phyloP scores from a whole-genome alignment of 2,113 vertebrate species.

The Neotoma lepida region DNA sequence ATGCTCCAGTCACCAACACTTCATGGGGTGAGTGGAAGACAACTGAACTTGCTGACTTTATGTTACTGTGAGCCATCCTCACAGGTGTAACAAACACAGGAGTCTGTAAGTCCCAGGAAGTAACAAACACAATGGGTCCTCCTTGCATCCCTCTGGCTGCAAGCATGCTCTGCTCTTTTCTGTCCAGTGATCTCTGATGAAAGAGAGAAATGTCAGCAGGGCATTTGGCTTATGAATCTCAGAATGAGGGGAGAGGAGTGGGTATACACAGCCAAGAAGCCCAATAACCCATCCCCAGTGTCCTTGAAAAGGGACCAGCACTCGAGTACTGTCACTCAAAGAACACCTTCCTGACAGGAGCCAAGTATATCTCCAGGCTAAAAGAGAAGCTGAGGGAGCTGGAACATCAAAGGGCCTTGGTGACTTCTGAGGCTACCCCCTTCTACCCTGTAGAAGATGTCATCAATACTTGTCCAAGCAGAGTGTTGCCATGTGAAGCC shows the following conservation, averaged over 20 bases:
- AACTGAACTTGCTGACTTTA: neutral
- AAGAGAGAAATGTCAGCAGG: neutral
- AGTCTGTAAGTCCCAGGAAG: neutral
- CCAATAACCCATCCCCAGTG: neutral
- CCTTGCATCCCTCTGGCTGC: neutral
- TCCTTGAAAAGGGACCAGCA: neutral
- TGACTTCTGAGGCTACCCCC: neutral
- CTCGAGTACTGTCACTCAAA: neutral
- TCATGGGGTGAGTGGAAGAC: neutral
- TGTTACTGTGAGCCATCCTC: neutral
- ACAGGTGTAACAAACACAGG: neutral
- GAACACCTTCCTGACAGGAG: neutral
- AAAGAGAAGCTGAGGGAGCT: neutral
- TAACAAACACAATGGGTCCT: neutral
- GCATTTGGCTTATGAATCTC: neutral
- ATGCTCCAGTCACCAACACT: neutral
- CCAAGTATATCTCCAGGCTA: neutral
- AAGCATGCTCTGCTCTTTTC: neutral
- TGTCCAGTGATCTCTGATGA: neutral
- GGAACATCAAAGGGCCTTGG: neutral
- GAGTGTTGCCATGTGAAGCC: neutral
- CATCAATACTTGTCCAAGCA: neutral
- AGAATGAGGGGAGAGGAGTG: rapidly evolving
- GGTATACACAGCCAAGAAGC: neutral
- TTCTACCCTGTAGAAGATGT: too few species aligned